Evolutionary conservation across 2,113 vertebrate species (phyloP).

Genomic region (Tamias sibiricus): DNA sequence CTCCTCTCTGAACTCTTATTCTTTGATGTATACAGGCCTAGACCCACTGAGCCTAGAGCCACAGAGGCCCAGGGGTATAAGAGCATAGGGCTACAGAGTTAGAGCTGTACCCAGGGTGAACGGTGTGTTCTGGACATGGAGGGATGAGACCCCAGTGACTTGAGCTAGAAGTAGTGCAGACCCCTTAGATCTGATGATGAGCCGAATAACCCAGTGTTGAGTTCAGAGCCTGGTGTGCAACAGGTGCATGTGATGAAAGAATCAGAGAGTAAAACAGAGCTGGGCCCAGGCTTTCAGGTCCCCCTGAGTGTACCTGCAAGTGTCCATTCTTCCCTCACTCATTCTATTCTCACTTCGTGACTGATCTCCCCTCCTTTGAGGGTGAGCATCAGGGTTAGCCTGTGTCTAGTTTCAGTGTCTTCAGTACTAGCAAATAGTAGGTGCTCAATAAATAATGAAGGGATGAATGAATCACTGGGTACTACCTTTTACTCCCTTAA

Average conservation of each 20-base stretch:
- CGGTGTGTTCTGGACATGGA: fast-evolving
- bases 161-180: neutral
- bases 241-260: neutral
- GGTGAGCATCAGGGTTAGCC: neutral
- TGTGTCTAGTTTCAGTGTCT: neutral
- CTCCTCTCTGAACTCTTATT: neutral
- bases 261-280: neutral
- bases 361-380: neutral
- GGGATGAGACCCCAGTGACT: neutral
- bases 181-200: neutral
- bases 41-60: neutral
- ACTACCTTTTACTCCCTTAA: neutral
- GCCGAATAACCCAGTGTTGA: neutral
- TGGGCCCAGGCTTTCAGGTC: neutral
- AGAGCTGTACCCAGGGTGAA: neutral
- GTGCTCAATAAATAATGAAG: neutral
- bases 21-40: neutral
- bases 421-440: neutral
- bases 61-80: neutral
- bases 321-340: neutral
- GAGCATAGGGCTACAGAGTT: neutral
- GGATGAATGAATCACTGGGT: neutral
- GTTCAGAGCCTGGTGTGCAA: neutral
- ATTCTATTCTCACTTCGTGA: neutral
- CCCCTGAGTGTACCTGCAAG: fast-evolving